These are phyloP conservation scores for Gasterosteus aculeatus DNA, from an alignment of 2,113 vertebrate genomes.

Conservation along the genomic window DNA sequence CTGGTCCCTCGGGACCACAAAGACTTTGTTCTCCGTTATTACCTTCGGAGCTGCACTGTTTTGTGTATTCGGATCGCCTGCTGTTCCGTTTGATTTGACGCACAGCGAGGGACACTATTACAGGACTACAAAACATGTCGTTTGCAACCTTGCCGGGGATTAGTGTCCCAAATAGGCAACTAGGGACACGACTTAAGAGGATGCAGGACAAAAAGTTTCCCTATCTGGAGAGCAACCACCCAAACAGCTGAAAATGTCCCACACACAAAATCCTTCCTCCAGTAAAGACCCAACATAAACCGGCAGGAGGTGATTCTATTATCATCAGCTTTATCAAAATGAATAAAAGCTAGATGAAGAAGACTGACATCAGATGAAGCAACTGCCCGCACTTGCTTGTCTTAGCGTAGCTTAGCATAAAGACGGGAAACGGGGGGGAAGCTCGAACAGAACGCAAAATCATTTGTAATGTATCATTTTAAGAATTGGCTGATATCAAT, in stretches of 20 bases:
- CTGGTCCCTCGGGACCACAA: slow-evolving; percentile 54
- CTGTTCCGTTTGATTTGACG: slow-evolving; percentile 66
- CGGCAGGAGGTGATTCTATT: background rate
- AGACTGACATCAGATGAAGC: background rate
- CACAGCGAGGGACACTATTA: slow-evolving; percentile 53
- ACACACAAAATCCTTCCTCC: slow-evolving; percentile 6
- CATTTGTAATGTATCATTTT: background rate
- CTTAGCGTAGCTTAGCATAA: background rate
- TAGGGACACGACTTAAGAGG: background rate
- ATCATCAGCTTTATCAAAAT: background rate
- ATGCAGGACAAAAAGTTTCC: background rate
- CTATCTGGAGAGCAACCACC: slow-evolving; percentile 17
- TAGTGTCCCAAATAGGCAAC: slow-evolving; percentile 44
- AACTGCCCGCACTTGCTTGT: background rate
- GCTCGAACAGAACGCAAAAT: background rate
- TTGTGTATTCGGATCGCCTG: slow-evolving; percentile 62
- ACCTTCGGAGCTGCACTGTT: slow-evolving; percentile 50
- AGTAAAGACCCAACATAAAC: slow-evolving; percentile 3
- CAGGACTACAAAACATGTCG: slow-evolving; percentile 39
- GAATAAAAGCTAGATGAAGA: background rate
- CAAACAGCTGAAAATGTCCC: slow-evolving; percentile 19
- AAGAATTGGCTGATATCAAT: background rate
- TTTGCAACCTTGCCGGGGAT: slow-evolving; percentile 34
- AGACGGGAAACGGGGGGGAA: background rate
- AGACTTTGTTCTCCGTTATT: slow-evolving; percentile 68